Percentiles rank a stretch among this genome's conserved stretches.
phyloP scores from a whole-genome alignment of 92 coral and sea anemone genomes.

The Montipora capitata region DNA sequence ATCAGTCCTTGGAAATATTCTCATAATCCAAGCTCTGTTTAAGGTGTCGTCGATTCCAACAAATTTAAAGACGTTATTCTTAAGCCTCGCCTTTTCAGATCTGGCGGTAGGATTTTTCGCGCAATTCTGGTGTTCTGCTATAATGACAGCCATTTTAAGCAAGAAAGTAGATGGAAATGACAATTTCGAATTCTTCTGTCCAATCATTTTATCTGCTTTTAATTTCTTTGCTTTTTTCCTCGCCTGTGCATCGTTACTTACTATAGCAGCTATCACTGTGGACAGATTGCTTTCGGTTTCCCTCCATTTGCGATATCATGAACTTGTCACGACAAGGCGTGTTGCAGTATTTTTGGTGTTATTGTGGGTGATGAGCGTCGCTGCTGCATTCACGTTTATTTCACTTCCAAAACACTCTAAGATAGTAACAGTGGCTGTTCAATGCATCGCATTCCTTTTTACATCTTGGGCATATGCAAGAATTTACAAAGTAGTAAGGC shows the following conservation, averaged over 20 bases:
- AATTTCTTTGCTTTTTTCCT: background rate
- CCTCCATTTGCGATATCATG: constrained; percentile 3
- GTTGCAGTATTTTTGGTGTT: background rate
- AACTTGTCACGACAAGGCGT: background rate
- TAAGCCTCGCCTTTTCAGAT: background rate
- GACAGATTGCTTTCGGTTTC: constrained; percentile 3
- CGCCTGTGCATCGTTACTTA: background rate
- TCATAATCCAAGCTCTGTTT: background rate
- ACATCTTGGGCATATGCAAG: background rate
- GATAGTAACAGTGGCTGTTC: background rate
- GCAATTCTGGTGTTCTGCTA: background rate
- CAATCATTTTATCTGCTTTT: background rate
- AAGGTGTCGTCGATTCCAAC: background rate
- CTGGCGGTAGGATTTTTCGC: background rate
- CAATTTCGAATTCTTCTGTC: background rate
- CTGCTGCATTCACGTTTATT: background rate
- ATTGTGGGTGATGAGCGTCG: background rate
- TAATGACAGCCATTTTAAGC: background rate
- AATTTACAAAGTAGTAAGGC: background rate
- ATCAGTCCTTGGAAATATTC: background rate
- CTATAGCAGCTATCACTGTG: background rate
- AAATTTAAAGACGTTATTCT: background rate
- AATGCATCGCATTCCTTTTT: background rate
- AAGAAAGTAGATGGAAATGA: background rate
- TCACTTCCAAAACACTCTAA: background rate